These are phyloP conservation scores for Antrozous pallidus DNA, from an alignment of 2,797 vertebrate species.

Conservation along the genomic window DNA sequence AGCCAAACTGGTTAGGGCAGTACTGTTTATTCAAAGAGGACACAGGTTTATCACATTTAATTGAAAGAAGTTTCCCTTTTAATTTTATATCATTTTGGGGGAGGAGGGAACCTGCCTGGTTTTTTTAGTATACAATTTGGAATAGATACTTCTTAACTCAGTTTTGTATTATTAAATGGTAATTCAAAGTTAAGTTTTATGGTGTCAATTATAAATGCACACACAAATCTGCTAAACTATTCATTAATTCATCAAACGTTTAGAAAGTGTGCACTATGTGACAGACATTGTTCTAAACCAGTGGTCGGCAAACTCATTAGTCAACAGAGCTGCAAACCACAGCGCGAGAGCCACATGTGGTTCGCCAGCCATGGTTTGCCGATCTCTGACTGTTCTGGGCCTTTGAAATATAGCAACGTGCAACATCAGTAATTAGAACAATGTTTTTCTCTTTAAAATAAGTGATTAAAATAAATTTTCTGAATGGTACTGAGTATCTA, in stretches of 20 bases:
- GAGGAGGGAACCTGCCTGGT: not conserved
- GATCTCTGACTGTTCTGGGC: no score
- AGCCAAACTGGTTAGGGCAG: no score
- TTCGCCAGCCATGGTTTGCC: no score
- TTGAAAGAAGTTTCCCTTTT: not conserved
- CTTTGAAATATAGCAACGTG: not conserved
- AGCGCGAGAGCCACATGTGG: no score
- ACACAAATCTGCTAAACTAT: not conserved
- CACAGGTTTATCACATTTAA: not conserved
- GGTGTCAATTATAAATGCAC: not conserved
- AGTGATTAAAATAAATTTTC: not conserved
- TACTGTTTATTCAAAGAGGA: not conserved
- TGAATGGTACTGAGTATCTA: not conserved
- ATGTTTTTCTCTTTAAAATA: slow-evolving; percentile 32
- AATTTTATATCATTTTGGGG: not conserved
- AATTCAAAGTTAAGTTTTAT: not conserved
- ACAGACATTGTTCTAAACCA: not conserved
- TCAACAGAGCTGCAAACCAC: no score
- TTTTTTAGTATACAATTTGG: not conserved
- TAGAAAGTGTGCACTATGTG: not conserved
- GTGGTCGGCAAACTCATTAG: no score
- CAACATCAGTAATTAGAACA: not conserved
- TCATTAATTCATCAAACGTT: not conserved
- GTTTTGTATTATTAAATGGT: slow-evolving; percentile 33
- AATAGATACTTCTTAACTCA: slow-evolving; percentile 1